These are phyloP conservation scores for Hemicrepidius hirtus DNA, from an alignment of 2,888 invertebrate genomes.

Conservation along the genomic window DNA sequence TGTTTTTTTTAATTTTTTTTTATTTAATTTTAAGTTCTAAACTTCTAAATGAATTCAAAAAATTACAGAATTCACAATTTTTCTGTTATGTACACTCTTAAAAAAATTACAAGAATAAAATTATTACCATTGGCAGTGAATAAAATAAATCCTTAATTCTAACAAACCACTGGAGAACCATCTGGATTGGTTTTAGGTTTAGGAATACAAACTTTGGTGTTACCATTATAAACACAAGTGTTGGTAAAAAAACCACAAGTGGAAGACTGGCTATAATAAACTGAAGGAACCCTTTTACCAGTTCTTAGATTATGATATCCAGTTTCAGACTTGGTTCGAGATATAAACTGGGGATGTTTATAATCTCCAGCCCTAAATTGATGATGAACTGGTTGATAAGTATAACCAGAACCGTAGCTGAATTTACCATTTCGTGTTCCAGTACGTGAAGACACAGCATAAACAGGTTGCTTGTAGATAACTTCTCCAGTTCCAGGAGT, in stretches of 20 bases:
- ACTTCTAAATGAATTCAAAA: too few relatives aligned
- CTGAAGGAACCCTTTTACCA: conserved; percentile 84
- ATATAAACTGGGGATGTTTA: conserved; percentile 85
- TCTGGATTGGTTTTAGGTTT: conserved; percentile 86
- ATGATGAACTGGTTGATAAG: conserved; percentile 66
- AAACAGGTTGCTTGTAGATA: conserved; percentile 65
- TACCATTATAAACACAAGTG: conserved; percentile 87
- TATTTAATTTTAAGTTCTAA: too few relatives aligned
- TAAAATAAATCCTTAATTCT: background rate
- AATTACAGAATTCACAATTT: too few relatives aligned
- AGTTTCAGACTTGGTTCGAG: conserved; percentile 87
- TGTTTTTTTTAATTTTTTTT: too few relatives aligned
- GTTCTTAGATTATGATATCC: conserved; percentile 76
- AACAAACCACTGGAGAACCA: conserved; percentile 80
- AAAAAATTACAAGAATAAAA: background rate
- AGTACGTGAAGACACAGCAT: conserved; percentile 66
- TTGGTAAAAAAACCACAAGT: conserved; percentile 92
- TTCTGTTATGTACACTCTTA: too few relatives aligned
- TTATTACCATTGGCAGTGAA: conserved; percentile 7
- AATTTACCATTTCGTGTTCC: conserved; percentile 64
- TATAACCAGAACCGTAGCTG: conserved; percentile 67
- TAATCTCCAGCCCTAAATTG: conserved; percentile 65
- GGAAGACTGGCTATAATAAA: conserved; percentile 90
- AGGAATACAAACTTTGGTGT: conserved; percentile 88
- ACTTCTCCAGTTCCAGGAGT: conserved; percentile 67